Conservation (phyloP, 2,113 vertebrate genomes). For the Serilophus lunatus region DNA sequence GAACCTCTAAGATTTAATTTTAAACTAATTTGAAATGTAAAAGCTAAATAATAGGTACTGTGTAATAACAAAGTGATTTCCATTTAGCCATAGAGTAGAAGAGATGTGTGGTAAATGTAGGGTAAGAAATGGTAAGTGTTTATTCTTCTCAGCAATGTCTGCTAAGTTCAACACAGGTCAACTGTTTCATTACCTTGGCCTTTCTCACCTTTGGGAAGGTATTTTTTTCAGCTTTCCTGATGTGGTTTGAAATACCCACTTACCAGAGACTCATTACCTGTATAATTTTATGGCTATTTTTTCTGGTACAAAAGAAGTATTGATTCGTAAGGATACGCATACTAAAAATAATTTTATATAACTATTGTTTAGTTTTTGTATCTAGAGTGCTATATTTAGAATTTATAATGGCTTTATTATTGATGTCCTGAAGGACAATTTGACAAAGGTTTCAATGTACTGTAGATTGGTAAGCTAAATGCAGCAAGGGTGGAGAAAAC, state of each 20-base stretch:
- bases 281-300: not conserved
- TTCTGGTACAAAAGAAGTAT: not conserved
- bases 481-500: not conserved
- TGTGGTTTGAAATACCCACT: not conserved
- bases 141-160: not conserved
- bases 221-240: not conserved
- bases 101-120: not conserved
- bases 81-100: not conserved
- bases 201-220: not conserved
- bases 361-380: not conserved
- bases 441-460: not conserved
- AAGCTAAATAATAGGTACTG: not conserved
- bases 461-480: not conserved
- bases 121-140: not conserved
- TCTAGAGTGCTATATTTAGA: not conserved
- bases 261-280: not conserved
- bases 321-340: not conserved
- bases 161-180: rapidly evolving
- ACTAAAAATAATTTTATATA: not conserved
- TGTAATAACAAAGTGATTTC: not conserved
- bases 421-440: not conserved
- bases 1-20: not conserved
- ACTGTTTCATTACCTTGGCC: not conserved
- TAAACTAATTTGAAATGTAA: not conserved
- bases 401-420: not conserved